Conservation (phyloP, 1,140 invertebrate species). For the Chionoecetes opilio region DNA sequence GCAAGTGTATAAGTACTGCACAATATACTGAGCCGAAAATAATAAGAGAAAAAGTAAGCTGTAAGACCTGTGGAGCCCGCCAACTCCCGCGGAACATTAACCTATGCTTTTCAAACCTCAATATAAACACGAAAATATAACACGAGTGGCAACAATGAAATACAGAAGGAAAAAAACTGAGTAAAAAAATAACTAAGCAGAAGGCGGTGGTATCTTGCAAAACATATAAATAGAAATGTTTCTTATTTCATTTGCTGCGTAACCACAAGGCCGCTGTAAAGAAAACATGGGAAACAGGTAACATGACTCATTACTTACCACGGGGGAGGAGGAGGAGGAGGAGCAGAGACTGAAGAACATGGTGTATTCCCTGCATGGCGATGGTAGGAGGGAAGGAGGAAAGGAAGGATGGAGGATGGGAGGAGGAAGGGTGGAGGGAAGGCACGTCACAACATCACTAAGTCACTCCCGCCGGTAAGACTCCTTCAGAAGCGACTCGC, state of each 20-base stretch:
- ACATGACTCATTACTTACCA: not conserved
- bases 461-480: not conserved
- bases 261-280: not conserved
- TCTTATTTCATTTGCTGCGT: not conserved
- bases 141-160: too few species aligned
- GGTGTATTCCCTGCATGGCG: not conserved
- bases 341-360: not conserved
- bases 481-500: not conserved
- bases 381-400: not conserved
- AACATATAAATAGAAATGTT: not conserved
- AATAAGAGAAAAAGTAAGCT: too few species aligned
- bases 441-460: not conserved
- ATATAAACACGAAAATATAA: too few species aligned
- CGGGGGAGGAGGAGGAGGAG: not conserved
- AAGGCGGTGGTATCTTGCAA: too few species aligned
- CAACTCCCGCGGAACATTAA: too few species aligned
- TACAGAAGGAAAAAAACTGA: too few species aligned
- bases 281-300: not conserved
- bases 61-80: too few species aligned
- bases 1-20: too few species aligned
- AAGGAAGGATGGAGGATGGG: too few species aligned
- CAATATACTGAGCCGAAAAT: too few species aligned
- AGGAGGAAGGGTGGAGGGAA: not conserved
- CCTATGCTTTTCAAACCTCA: too few species aligned
- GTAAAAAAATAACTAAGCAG: too few species aligned